Percentiles rank a stretch among this genome's conserved stretches.
Conservation (phyloP, 1,140 invertebrate genomes). For the Paralvinella palmiformis region DNA sequence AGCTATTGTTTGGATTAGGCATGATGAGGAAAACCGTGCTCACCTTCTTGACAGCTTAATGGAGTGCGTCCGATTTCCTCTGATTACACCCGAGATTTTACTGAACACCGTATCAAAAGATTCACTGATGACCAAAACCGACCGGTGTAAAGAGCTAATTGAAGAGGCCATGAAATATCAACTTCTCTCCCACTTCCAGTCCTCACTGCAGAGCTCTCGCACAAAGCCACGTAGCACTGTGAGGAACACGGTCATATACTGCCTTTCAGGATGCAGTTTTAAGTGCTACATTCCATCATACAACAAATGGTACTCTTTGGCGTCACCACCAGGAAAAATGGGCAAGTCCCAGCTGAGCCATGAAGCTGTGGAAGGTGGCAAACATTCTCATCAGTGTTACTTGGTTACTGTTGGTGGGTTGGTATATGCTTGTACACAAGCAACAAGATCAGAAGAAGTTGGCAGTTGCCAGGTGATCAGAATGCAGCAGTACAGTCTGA, state of each 20-base stretch:
- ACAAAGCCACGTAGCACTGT: conserved; percentile 10
- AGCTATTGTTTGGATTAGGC: conserved; percentile 2
- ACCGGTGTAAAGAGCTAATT: neutral
- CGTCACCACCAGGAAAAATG: no score
- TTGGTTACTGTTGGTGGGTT: neutral
- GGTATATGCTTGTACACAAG: neutral
- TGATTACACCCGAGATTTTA: neutral
- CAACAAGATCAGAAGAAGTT: neutral
- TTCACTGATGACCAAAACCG: neutral
- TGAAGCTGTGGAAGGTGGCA: neutral
- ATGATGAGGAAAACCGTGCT: neutral
- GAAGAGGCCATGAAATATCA: conserved; percentile 13
- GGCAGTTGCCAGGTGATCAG: neutral
- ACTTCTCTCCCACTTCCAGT: conserved; percentile 5
- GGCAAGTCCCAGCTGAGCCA: neutral
- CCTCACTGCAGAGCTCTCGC: neutral
- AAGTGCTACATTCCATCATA: conserved; percentile 14
- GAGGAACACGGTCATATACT: conserved; percentile 3
- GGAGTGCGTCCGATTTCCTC: conserved; percentile 8
- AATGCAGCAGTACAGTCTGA: conserved; percentile 1
- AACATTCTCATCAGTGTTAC: neutral
- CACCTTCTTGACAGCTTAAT: neutral
- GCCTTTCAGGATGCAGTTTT: conserved; percentile 3
- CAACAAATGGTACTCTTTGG: conserved; percentile 15
- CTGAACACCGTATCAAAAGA: neutral